Evolutionary conservation across 2,797 vertebrate species (phyloP).

Genomic region (Myotis vivesi): DNA sequence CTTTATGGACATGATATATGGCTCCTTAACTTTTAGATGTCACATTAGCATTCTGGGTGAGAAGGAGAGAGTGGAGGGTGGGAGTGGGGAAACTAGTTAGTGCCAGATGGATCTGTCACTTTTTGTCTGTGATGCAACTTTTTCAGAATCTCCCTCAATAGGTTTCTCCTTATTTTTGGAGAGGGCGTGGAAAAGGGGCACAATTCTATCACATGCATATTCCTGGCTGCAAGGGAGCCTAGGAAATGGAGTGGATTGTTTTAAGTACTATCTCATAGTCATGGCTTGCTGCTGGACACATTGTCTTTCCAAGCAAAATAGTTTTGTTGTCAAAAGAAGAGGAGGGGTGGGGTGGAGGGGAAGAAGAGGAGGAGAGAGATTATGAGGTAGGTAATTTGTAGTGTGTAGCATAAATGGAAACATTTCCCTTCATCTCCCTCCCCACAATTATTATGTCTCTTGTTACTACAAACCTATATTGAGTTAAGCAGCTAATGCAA

Average conservation of each 20-base stretch:
- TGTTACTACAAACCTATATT: neutral
- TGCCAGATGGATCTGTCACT: neutral
- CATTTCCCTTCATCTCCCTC: neutral
- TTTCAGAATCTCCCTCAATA: neutral
- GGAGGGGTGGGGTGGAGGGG: too few relatives aligned
- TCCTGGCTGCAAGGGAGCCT: neutral
- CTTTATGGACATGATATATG: neutral
- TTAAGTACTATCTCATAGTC: neutral
- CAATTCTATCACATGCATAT: neutral
- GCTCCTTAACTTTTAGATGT: neutral
- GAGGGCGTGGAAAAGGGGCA: neutral
- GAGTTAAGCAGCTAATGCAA: neutral
- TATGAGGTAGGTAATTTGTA: neutral
- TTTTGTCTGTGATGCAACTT: neutral
- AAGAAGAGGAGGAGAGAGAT: neutral
- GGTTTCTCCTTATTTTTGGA: neutral
- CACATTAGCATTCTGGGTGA: neutral
- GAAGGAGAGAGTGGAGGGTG: neutral
- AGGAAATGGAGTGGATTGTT: neutral
- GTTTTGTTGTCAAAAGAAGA: constrained; percentile 8
- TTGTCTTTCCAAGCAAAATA: neutral
- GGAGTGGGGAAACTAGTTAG: neutral
- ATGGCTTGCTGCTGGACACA: neutral
- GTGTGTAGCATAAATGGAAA: neutral
- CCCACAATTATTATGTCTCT: neutral